These are phyloP conservation scores for Phyllotis vaccarum DNA, from an alignment of 2,797 vertebrate genomes.

Conservation along the genomic window DNA sequence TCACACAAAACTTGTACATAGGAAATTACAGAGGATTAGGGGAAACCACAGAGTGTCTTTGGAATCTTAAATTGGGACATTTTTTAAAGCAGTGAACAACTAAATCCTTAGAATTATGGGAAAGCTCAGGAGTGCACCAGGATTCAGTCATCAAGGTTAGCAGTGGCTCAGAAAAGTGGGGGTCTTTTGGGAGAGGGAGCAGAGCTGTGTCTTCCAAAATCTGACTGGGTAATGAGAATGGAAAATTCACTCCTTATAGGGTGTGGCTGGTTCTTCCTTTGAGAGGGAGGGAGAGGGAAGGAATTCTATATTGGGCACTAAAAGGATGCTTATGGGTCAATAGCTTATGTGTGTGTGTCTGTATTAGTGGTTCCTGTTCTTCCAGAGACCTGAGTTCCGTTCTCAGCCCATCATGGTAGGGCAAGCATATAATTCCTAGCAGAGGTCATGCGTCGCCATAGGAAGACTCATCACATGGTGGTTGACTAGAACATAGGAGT, in stretches of 20 bases:
- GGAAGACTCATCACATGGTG: background rate
- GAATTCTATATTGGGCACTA: background rate
- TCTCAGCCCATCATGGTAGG: no score
- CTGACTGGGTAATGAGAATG: background rate
- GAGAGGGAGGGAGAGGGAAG: background rate
- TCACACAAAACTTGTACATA: background rate
- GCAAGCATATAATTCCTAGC: background rate
- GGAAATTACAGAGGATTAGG: background rate
- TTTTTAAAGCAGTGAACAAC: background rate
- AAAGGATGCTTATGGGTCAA: no score
- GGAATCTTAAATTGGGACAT: background rate
- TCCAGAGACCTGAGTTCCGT: background rate
- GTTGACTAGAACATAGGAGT: background rate
- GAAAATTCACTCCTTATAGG: background rate
- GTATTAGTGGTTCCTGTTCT: background rate
- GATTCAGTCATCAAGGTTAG: background rate
- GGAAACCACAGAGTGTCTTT: background rate
- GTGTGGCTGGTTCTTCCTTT: background rate
- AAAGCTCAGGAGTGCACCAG: background rate
- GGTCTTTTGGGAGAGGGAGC: background rate
- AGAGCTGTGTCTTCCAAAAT: background rate
- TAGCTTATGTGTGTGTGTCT: accelerated
- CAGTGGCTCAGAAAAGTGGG: background rate
- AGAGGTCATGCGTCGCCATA: no score
- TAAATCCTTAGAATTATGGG: background rate